Conservation (phyloP, 2,888 invertebrate species). For the Epirrhoe alternata region DNA sequence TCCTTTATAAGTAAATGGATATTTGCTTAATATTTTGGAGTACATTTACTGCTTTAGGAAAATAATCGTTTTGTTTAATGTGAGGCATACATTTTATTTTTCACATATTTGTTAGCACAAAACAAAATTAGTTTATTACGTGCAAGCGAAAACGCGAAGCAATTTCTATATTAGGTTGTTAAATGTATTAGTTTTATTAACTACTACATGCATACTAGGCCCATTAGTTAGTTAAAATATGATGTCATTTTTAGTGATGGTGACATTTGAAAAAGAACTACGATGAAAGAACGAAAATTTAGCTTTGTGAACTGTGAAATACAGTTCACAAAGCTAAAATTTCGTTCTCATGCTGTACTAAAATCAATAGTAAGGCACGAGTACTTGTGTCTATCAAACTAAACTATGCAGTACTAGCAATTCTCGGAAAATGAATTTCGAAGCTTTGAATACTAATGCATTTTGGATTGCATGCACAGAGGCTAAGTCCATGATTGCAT, state of each 20-base stretch:
- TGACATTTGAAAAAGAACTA: neutral
- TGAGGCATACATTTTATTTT: too few relatives aligned
- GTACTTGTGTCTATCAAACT: too few relatives aligned
- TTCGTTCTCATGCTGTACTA: too few relatives aligned
- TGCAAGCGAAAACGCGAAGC: slow-evolving; percentile 64
- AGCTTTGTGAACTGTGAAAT: too few relatives aligned
- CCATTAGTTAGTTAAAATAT: slow-evolving; percentile 16
- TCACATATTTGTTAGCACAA: neutral
- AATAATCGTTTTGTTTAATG: too few relatives aligned
- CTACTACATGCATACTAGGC: neutral
- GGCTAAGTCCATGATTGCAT: too few relatives aligned
- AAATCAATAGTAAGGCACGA: too few relatives aligned
- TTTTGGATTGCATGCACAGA: neutral
- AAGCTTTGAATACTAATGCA: slow-evolving; percentile 4
- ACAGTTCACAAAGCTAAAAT: too few relatives aligned
- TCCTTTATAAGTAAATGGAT: too few relatives aligned
- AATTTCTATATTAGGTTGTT: slow-evolving; percentile 34
- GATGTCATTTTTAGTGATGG: neutral
- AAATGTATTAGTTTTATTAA: slow-evolving; percentile 26
- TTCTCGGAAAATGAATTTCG: neutral
- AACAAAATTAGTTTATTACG: slow-evolving; percentile 32
- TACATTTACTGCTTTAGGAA: too few relatives aligned
- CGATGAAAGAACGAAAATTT: too few relatives aligned
- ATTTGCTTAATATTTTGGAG: too few relatives aligned
- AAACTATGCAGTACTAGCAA: neutral